Percentiles rank a stretch among this genome's conserved stretches.
Conservation (phyloP, 2,888 invertebrate species). For the Hypolimnas misippus region DNA sequence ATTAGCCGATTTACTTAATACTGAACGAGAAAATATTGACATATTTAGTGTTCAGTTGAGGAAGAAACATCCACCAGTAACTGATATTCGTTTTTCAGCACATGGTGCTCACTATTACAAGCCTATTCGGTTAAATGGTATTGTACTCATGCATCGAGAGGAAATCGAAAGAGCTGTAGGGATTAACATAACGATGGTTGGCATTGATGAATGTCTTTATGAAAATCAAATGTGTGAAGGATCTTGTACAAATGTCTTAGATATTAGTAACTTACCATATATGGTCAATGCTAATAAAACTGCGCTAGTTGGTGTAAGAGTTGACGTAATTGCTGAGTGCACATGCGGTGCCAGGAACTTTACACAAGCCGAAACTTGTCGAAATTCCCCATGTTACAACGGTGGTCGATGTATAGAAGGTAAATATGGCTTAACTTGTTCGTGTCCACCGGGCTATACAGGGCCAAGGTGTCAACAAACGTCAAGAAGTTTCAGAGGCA, state of each 20-base stretch:
- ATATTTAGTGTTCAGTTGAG: slow-evolving; percentile 97
- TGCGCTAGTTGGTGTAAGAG: slow-evolving; percentile 96
- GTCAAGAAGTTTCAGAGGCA: slow-evolving; percentile 95
- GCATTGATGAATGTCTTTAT: slow-evolving; percentile 97
- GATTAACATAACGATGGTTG: slow-evolving; percentile 98
- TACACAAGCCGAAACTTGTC: slow-evolving; percentile 94
- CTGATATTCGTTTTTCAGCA: slow-evolving; percentile 96
- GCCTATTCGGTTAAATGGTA: slow-evolving; percentile 96
- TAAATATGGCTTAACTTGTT: slow-evolving; percentile 93
- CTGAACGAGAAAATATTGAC: slow-evolving; percentile 95
- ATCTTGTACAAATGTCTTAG: slow-evolving; percentile 96
- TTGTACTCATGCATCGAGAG: slow-evolving; percentile 95
- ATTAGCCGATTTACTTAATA: slow-evolving; percentile 92
- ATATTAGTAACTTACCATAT: slow-evolving; percentile 94
- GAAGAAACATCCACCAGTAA: slow-evolving; percentile 93
- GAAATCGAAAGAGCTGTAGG: slow-evolving; percentile 97
- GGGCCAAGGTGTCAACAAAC: slow-evolving; percentile 99
- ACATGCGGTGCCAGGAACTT: slow-evolving; percentile 97
- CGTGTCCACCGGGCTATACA: slow-evolving; percentile 95
- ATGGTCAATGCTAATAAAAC: slow-evolving; percentile 99
- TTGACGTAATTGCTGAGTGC: slow-evolving; percentile 96
- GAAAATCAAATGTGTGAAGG: slow-evolving; percentile 98
- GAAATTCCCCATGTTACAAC: slow-evolving; percentile 96
- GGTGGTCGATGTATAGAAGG: slow-evolving; percentile 98
- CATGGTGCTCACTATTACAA: slow-evolving; percentile 98